Conservation (phyloP, 2,797 vertebrate genomes). For the Schizopygopsis pylzovi region DNA sequence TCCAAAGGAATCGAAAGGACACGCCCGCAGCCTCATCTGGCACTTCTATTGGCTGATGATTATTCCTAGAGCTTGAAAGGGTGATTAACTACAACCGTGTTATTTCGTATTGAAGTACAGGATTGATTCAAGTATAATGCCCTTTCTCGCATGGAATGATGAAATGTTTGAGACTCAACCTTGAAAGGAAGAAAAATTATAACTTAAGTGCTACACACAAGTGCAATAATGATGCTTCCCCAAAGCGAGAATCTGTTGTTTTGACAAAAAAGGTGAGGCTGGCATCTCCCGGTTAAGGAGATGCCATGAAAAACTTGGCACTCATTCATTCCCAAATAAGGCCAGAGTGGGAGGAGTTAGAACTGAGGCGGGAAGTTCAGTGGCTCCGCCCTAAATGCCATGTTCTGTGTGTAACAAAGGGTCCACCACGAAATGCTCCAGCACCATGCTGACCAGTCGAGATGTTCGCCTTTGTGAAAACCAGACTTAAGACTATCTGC, state of each 20-base stretch:
- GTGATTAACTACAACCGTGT: conserved; percentile 51
- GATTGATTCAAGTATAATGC: conserved; percentile 71
- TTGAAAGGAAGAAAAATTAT: conserved; percentile 61
- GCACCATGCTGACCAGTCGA: conserved; percentile 44
- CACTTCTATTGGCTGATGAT: conserved; percentile 66
- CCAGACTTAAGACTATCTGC: conserved; percentile 73
- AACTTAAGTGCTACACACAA: conserved; percentile 69
- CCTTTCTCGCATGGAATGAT: conserved; percentile 75
- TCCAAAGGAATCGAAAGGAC: conserved; percentile 25
- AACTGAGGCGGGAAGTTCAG: conserved; percentile 47
- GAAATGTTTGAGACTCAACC: conserved; percentile 57
- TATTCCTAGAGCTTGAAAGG: conserved; percentile 51
- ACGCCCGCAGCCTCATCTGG: conserved; percentile 57
- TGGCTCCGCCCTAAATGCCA: conserved; percentile 35
- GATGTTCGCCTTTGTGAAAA: not conserved
- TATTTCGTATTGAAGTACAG: conserved; percentile 47
- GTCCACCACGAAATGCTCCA: conserved; percentile 27
- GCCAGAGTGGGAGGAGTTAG: conserved; percentile 62
- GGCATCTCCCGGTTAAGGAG: conserved; percentile 46
- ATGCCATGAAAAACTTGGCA: conserved; percentile 71
- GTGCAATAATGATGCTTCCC: conserved; percentile 61
- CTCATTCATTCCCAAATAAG: conserved; percentile 72
- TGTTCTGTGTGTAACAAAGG: conserved; percentile 30
- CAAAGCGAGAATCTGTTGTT: conserved; percentile 48
- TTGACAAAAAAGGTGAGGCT: conserved; percentile 47